Base-by-base conservation (phyloP, 2,113 vertebrate species). In the Gallinago paraguaiae region DNA sequence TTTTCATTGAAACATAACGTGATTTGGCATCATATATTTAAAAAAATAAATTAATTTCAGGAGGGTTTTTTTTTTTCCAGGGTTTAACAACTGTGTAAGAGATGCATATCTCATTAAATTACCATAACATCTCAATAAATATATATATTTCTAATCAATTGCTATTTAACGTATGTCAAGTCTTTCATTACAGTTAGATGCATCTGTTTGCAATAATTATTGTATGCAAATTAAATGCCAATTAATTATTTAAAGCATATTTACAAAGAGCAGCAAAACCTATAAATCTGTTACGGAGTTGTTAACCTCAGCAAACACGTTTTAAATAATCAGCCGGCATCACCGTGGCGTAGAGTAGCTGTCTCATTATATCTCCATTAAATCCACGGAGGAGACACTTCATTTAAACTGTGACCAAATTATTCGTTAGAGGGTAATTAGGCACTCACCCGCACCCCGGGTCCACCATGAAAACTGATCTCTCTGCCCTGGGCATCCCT, bases 211-310 rank as follows among this genome's bases (percentile, higher is more conserved):
- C 37, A 65, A 65, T 96, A 96, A 96, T 95, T 96, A 96, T 79
- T 91, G 45, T 80, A 93, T 91, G 78, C 82, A 93, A 92, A 95
- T 92, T 89, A 92, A 90, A 81, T 79, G 81, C 70, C 78, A 51
- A 97, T 97, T 98, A 97, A 98, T 98, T 97, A 98, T 97, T 98
- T 95, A 97, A 97, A 97, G 94, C 88, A 80, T 97, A 97, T 97
- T 98, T 98, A 97, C 97, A 92, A 96, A 97, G 96, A 96, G 95
- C 93, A 94, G 77, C 63, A 83, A 97, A 93, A 95, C 94, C 97
- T 97, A 96, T 97, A 97, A 97, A 98, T 98, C 97, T 97, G 95
- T 97, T 97, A 96, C 5, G 7, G 90, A 95, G 94, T 51, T 5
- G 70, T 98, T 98, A 98, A 96, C 97, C 97, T 96, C 93, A 59